Conservation (phyloP, 2,113 vertebrate genomes). For the Chloropsis hardwickii region DNA sequence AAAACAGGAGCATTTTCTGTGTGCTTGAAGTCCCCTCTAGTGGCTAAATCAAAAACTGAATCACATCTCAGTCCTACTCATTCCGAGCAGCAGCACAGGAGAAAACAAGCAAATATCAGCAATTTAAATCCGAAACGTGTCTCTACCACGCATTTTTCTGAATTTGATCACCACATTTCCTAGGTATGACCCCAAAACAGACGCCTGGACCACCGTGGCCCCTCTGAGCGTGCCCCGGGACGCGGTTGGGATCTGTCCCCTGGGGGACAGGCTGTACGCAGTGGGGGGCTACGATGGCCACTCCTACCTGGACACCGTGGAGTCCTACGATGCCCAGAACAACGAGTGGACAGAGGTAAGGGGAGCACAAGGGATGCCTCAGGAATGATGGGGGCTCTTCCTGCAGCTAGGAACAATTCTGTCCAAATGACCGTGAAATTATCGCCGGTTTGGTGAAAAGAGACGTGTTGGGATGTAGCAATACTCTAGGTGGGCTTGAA, state of each 20-base stretch:
- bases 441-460: neutral
- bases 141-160: neutral
- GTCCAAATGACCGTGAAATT: accelerated
- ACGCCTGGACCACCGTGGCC: constrained; percentile 91
- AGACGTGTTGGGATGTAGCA: accelerated
- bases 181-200: constrained; percentile 94
- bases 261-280: constrained; percentile 90
- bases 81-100: neutral
- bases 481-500: neutral
- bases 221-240: constrained; percentile 89
- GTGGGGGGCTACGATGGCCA: constrained; percentile 96
- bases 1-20: neutral
- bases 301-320: constrained; percentile 87
- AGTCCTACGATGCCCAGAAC: constrained; percentile 93
- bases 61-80: accelerated
- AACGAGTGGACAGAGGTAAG: constrained; percentile 96
- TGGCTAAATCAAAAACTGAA: neutral
- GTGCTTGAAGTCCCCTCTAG: constrained; percentile 35
- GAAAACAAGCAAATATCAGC: accelerated
- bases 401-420: neutral
- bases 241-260: constrained; percentile 88
- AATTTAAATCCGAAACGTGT: neutral
- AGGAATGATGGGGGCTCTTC: accelerated
- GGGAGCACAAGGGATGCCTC: neutral
- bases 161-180: neutral